These are phyloP conservation scores for Drosophila pallidifrons DNA, from an alignment of 1,140 invertebrate species.

Conservation along the genomic window DNA sequence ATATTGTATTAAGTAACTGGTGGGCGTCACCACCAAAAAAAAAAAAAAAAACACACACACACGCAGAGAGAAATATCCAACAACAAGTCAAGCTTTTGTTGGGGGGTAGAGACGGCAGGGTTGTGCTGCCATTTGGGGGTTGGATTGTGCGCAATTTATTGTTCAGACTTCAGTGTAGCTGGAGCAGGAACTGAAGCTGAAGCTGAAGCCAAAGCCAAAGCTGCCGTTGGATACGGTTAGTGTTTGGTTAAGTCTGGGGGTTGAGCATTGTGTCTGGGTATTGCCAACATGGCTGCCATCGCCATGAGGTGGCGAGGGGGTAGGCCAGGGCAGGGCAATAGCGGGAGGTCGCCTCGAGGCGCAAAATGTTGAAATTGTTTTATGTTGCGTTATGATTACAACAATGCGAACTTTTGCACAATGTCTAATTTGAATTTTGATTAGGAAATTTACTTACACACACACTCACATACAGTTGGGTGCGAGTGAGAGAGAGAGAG, in stretches of 20 bases:
- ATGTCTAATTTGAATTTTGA: conserved; percentile 84
- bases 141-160: conserved; percentile 81
- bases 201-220: neutral
- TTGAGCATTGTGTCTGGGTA: conserved; percentile 33
- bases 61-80: conserved; percentile 15
- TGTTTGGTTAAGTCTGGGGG: conserved; percentile 43
- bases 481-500: conserved; percentile 1
- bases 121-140: conserved; percentile 60
- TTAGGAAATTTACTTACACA: conserved; percentile 83
- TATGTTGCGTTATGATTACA: conserved; percentile 83
- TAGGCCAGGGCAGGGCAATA: neutral
- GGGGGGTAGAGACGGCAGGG: conserved; percentile 11
- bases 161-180: conserved; percentile 41
- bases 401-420: conserved; percentile 81
- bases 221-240: conserved; percentile 23
- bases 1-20: conserved; percentile 84
- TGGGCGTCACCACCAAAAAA: conserved; percentile 74
- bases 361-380: conserved; percentile 80
- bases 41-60: neutral
- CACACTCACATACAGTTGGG: conserved; percentile 27
- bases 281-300: conserved; percentile 65
- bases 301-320: no score
- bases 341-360: conserved; percentile 52
- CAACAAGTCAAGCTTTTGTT: neutral
- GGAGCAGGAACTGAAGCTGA: conserved; percentile 23